Base-by-base conservation (phyloP, 1,140 invertebrate genomes). In the Drosophila lacteicornis region DNA sequence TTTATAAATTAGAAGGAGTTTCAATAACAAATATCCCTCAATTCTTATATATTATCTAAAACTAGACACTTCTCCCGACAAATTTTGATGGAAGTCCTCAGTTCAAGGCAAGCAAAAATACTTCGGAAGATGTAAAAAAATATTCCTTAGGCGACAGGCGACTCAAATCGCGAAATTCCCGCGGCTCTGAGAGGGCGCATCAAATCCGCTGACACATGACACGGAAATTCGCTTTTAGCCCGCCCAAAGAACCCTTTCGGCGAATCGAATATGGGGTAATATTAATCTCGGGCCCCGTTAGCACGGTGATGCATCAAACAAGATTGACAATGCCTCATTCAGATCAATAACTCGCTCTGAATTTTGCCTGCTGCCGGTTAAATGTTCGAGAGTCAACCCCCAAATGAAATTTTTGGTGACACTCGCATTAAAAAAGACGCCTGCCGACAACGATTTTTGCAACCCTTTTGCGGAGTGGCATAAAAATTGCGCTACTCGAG, bases 141-240 rank as follows among this genome's bases (percentile, higher is more conserved):
- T 27, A 27, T 22, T 47, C 68, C 46, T 68, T 42, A 45, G 33
- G 40, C 47, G 59, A 58, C 66, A 73, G 69, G 51, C 69, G 30
- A 30, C 67, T 50, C 53, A 50, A 73, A 73, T 73, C 36, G 67
- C 45, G 33, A 59, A 33, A 36, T 51, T 73, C 67, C 36, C 67
- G 46, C 50, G 36, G 30, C 33, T 36, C 65, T 63, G 33, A 63
- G 61, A 68, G 66, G 53, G 50, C 38, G 69, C 65, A 70, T 84
- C 74, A 84, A 88, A 87, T 84, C 69, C 78, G 65, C 74, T 88
- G 84, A 88, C 84, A 88, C 80, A 79, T 85, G 75, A 88, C 84
- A 88, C 68, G 85, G 66, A 81, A 90, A 85, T 63, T 84, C 84
- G 84, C 85, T 88, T 90, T 88, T 79, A 76, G 53, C n/a, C 36